A percentile compares a stretch with the other conserved stretches of the same genome.
phyloP scores from a whole-genome alignment of 2,797 vertebrate species.

The Sebastolobus alascanus region DNA sequence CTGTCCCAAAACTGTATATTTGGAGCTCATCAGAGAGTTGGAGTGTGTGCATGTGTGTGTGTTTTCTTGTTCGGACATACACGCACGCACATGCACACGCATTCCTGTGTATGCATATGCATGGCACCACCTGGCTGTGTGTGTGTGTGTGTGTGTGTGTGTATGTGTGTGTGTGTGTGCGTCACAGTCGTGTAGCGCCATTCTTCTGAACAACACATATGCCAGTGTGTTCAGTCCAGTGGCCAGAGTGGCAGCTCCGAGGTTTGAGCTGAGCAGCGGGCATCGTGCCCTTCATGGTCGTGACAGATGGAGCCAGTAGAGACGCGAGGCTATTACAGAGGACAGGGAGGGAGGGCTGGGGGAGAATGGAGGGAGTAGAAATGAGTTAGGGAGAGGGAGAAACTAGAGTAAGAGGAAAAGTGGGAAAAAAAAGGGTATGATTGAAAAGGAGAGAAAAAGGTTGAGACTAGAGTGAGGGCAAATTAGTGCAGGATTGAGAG shows the following conservation, averaged over 20 bases:
- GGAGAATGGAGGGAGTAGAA: slow-evolving; percentile 37
- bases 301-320: slow-evolving; percentile 77
- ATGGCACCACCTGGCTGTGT: slow-evolving; percentile 61
- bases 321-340: slow-evolving; percentile 62
- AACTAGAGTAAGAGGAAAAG: slow-evolving; percentile 29
- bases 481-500: slow-evolving; percentile 45
- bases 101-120: slow-evolving; percentile 55
- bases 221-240: slow-evolving; percentile 69
- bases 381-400: slow-evolving; percentile 34
- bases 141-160: slow-evolving; percentile 21
- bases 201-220: slow-evolving; percentile 71
- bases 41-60: neutral
- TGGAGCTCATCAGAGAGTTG: neutral
- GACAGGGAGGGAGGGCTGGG: slow-evolving; percentile 19
- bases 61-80: neutral
- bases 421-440: slow-evolving; percentile 26
- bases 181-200: slow-evolving; percentile 19
- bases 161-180: slow-evolving; percentile 25
- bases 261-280: slow-evolving; percentile 66
- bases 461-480: slow-evolving; percentile 33
- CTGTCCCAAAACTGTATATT: neutral
- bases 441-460: slow-evolving; percentile 41
- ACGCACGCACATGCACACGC: neutral
- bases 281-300: slow-evolving; percentile 73
- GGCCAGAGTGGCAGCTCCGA: slow-evolving; percentile 72